Conservation (phyloP, 2,113 vertebrate species). For the Melospiza georgiana region DNA sequence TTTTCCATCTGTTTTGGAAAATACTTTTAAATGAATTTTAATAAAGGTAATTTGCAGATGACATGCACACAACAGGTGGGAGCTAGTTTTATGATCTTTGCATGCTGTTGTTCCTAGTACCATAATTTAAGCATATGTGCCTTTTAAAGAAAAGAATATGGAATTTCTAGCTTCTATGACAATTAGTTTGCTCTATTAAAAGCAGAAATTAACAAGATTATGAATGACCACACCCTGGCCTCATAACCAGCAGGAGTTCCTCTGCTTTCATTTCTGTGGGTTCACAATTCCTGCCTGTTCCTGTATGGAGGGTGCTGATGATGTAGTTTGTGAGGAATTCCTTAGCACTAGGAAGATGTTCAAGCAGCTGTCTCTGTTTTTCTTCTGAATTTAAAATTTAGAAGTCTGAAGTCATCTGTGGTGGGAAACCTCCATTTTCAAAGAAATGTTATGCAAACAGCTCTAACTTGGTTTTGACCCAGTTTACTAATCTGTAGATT, state of each 20-base stretch:
- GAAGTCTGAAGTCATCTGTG: neutral
- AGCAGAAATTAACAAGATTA: neutral
- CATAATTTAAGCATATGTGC: neutral
- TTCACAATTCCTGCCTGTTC: neutral
- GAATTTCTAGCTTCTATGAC: neutral
- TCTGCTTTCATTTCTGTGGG: neutral
- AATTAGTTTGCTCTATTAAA: neutral
- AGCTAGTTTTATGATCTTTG: neutral
- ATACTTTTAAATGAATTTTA: neutral
- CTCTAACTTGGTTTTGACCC: neutral
- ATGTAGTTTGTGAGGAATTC: neutral
- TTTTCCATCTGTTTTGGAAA: neutral
- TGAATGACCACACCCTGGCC: neutral
- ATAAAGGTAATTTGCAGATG: neutral
- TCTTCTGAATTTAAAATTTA: neutral
- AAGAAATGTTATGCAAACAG: neutral
- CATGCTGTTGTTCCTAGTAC: neutral
- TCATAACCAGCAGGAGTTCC: neutral
- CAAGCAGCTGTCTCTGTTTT: neutral
- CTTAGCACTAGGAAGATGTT: neutral
- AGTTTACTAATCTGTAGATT: neutral
- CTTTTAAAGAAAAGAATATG: neutral
- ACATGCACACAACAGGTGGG: neutral
- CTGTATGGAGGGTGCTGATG: neutral
- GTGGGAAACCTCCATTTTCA: neutral